Conservation (phyloP, 2,797 vertebrate species). For the Threskiornis aethiopicus region DNA sequence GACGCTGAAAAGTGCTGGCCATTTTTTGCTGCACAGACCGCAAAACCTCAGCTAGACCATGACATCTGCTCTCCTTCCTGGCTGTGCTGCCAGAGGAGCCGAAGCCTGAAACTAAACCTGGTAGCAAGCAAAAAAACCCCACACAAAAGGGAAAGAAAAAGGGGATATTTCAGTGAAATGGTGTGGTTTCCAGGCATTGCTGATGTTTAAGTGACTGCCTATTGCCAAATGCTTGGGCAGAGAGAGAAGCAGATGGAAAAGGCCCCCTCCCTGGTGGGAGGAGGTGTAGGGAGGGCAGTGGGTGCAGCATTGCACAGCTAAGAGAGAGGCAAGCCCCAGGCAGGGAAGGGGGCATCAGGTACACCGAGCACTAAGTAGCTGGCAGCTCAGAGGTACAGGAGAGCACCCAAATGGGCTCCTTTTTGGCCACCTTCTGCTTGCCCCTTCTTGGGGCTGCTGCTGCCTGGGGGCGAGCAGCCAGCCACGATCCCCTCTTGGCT, state of each 20-base stretch:
- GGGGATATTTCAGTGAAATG: not conserved
- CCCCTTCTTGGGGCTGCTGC: not conserved
- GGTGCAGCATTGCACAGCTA: not conserved
- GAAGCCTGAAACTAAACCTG: not conserved
- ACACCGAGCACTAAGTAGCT: constrained; percentile 7
- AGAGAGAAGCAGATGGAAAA: not conserved
- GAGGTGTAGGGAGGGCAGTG: not conserved
- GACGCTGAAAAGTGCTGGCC: not conserved
- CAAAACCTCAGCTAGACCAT: not conserved
- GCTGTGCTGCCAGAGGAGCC: not conserved
- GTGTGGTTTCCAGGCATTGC: not conserved
- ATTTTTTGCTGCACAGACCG: not conserved
- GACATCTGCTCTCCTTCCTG: not conserved
- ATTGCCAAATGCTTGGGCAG: not conserved
- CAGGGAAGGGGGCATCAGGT: constrained; percentile 25
- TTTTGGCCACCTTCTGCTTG: not conserved
- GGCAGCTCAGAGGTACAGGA: constrained; percentile 28
- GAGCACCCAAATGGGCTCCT: not conserved
- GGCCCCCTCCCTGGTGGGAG: not conserved
- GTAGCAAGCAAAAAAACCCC: not conserved
- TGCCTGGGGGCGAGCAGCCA: constrained; percentile 20
- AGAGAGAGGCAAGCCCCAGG: constrained; percentile 27
- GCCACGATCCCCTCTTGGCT: constrained; percentile 34
- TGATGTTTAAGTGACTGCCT: not conserved
- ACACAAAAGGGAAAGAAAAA: not conserved